Percentiles rank a stretch among this genome's conserved stretches.
Conservation (phyloP, 2,888 invertebrate species). For the Oxystoma pomonae region DNA sequence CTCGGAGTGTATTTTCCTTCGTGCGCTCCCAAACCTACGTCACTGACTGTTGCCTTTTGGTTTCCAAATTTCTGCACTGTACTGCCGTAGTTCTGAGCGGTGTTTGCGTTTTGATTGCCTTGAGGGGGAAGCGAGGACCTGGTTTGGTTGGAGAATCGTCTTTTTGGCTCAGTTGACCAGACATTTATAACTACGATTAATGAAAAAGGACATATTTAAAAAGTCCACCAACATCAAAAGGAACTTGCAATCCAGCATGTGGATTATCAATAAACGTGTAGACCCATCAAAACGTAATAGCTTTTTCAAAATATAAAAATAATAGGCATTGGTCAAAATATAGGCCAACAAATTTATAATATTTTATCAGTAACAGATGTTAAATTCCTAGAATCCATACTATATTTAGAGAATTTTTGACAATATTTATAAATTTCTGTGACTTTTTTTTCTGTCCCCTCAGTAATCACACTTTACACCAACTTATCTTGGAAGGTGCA, state of each 20-base stretch:
- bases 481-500: too few species aligned
- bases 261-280: background rate
- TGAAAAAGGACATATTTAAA: background rate
- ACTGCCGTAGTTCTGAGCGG: slow-evolving; percentile 31
- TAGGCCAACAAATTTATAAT: too few species aligned
- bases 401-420: too few species aligned
- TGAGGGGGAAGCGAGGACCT: slow-evolving; percentile 47
- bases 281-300: too few species aligned
- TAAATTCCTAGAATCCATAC: too few species aligned
- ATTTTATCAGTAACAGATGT: too few species aligned
- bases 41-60: slow-evolving; percentile 60
- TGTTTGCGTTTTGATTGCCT: slow-evolving; percentile 17
- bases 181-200: slow-evolving; percentile 69
- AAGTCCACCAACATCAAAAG: background rate
- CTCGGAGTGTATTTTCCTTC: slow-evolving; percentile 80
- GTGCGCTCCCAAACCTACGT: slow-evolving; percentile 69
- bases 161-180: slow-evolving; percentile 76
- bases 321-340: too few species aligned
- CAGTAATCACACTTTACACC: too few species aligned
- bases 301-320: too few species aligned
- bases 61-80: slow-evolving; percentile 69
- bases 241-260: background rate
- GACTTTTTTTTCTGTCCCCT: too few species aligned
- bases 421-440: too few species aligned
- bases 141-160: slow-evolving; percentile 50